A percentile compares a stretch with the other conserved stretches of the same genome.
Evolutionary conservation across 1,140 invertebrate genomes (phyloP).

Genomic region (Listronotus oregonensis): DNA sequence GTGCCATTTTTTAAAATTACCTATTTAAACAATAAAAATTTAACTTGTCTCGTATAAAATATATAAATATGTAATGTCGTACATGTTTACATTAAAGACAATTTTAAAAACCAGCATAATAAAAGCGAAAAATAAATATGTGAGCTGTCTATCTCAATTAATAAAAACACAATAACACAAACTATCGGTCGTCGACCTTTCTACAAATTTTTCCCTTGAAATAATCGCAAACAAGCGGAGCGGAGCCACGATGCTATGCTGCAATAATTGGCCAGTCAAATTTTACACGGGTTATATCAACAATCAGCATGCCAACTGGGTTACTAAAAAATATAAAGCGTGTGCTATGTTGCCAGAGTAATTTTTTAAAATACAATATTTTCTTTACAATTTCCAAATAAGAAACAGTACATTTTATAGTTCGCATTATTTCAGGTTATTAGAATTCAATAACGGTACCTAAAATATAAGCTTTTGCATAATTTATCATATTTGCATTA

Average conservation of each 20-base stretch:
- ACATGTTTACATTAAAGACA: too few species aligned
- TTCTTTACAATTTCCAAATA: too few species aligned
- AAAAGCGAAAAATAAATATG: conserved; percentile 11
- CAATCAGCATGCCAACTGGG: not conserved
- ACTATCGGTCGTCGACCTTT: conserved; percentile 20
- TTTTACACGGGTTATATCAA: not conserved
- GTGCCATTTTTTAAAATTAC: not conserved
- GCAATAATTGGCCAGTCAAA: conserved; percentile 25
- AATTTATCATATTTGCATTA: too few species aligned
- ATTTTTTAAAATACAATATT: too few species aligned
- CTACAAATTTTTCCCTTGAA: not conserved
- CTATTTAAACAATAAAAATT: not conserved
- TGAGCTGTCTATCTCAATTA: not conserved
- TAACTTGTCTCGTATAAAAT: too few species aligned
- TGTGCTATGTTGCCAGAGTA: conserved; percentile 1
- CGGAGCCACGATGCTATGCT: not conserved
- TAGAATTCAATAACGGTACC: too few species aligned
- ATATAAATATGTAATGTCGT: too few species aligned
- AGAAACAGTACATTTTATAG: too few species aligned
- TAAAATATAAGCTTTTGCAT: too few species aligned
- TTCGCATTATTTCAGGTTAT: too few species aligned
- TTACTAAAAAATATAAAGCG: conserved; percentile 5
- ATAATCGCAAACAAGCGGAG: conserved; percentile 16
- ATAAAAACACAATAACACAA: conserved; percentile 9
- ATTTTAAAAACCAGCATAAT: not conserved